Percentiles rank a stretch among this genome's conserved stretches.
phyloP scores from a whole-genome alignment of 2,888 invertebrate species.

The Gymnocheta viridis region DNA sequence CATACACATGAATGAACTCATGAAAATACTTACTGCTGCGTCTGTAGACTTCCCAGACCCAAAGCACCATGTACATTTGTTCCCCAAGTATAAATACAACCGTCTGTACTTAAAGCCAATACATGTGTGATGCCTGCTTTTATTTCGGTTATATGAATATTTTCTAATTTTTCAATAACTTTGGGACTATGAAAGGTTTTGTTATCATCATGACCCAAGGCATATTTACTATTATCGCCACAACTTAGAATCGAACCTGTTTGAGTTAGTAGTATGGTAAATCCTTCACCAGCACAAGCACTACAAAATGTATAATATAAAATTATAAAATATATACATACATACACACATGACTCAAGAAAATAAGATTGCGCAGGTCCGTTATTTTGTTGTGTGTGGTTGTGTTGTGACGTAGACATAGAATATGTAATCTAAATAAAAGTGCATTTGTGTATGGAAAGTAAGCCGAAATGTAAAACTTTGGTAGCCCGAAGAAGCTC shows the following conservation, averaged over 20 bases:
- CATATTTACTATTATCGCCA: constrained; percentile 85
- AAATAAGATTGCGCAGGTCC: too few relatives aligned
- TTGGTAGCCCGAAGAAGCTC: too few relatives aligned
- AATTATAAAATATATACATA: background rate
- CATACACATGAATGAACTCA: too few relatives aligned
- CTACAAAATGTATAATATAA: constrained; percentile 76
- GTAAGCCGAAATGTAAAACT: too few relatives aligned
- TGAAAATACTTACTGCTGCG: constrained; percentile 75
- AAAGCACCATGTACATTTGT: constrained; percentile 84
- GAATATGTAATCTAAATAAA: too few relatives aligned
- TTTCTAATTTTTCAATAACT: constrained; percentile 83
- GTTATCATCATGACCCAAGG: constrained; percentile 86
- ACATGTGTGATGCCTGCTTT: constrained; percentile 86
- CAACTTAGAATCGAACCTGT: constrained; percentile 87
- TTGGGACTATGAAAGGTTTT: constrained; percentile 84
- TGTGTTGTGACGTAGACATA: too few relatives aligned
- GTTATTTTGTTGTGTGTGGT: too few relatives aligned
- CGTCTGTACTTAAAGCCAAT: constrained; percentile 85
- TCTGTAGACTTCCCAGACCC: constrained; percentile 82
- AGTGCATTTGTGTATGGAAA: too few relatives aligned
- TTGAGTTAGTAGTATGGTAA: constrained; percentile 86
- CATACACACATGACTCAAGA: too few relatives aligned
- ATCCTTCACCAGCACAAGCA: constrained; percentile 85
- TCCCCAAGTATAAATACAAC: constrained; percentile 87
- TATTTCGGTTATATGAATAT: constrained; percentile 85